Evolutionary conservation across 1,140 invertebrate genomes (phyloP).

Genomic region (Drosophila biarmipes): DNA sequence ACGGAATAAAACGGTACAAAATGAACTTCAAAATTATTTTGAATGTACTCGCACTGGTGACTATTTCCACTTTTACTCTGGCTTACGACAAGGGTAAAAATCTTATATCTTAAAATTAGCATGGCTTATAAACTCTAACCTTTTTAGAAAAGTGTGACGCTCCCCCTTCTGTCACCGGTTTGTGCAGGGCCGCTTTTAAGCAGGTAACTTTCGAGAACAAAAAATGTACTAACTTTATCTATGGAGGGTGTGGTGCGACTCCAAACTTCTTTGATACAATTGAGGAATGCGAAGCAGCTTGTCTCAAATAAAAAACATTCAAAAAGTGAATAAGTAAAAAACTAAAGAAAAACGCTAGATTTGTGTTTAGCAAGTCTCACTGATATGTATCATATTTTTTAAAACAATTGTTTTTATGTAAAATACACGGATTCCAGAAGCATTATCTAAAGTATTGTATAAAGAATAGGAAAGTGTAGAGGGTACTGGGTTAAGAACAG

Average conservation of each 20-base stretch:
- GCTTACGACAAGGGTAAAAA: not conserved
- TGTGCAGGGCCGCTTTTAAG: not conserved
- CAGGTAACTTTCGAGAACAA: not conserved
- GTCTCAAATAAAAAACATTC: not conserved
- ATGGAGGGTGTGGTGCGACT: not conserved
- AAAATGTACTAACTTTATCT: not conserved
- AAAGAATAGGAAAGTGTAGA: no score
- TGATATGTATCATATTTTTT: no score
- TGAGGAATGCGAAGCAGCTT: conserved; percentile 1
- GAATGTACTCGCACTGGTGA: not conserved
- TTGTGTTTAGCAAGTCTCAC: no score
- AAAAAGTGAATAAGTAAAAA: no score
- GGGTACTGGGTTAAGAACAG: no score
- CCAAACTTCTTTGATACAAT: not conserved
- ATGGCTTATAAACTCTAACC: not conserved
- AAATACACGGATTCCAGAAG: no score
- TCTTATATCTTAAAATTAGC: not conserved
- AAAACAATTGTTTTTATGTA: no score
- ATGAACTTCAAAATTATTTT: not conserved
- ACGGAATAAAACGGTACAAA: not conserved
- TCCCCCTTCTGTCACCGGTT: not conserved
- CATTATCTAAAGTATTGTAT: no score
- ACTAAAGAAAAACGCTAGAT: no score
- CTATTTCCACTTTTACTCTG: not conserved
- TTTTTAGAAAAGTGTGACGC: not conserved